Base-by-base conservation (phyloP, 2,888 invertebrate species). In the Dione vanillae region DNA sequence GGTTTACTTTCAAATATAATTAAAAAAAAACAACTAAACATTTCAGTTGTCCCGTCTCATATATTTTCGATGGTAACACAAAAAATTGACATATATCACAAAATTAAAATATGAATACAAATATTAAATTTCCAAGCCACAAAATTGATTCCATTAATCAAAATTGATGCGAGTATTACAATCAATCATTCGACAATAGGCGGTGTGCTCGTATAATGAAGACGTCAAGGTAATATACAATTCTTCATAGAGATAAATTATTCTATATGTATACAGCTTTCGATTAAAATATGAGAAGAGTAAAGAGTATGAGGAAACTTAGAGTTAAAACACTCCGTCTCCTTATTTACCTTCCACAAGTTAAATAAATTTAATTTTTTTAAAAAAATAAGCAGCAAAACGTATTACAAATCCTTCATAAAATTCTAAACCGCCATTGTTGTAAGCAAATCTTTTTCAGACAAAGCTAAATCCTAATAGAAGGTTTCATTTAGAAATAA, bases 401-500 rank as follows among this genome's bases (percentile, higher is more conserved):
- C 19, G 35, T 54, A 35, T 10, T 37, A 10, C 14, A 2, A n/a
- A 54, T 37, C 2, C 8, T 37, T 37, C 9, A 19, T 19, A 49
- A 9, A 19, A 49, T 10, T 54, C n/a, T 54, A n/a, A 54, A 10
- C 37, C 35, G 37, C 16, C n/a, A 54, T 54, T 54, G 16, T 54
- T 35, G 10, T 54, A 54, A 37, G 54, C 35, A 61, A 61, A n/a
- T 27, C 20, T 43, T 20, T 61, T 20, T 61, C 27, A 61, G 41
- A 43, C 59, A 61, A 61, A 43, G n/a, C 59, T 43, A 43, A 61
- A 56, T 35, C 59, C 59, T 20, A 61, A 61, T 61, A 61, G 41
- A 61, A 20, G 35, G 20, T 19, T 61, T 59, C 56, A 56, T 56
- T 61, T 61, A 61, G 59, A 54, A 62, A 67, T 67, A 67, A 45